Base-by-base conservation (phyloP, 2,888 invertebrate species). In the Pristionchus fissidentatus region DNA sequence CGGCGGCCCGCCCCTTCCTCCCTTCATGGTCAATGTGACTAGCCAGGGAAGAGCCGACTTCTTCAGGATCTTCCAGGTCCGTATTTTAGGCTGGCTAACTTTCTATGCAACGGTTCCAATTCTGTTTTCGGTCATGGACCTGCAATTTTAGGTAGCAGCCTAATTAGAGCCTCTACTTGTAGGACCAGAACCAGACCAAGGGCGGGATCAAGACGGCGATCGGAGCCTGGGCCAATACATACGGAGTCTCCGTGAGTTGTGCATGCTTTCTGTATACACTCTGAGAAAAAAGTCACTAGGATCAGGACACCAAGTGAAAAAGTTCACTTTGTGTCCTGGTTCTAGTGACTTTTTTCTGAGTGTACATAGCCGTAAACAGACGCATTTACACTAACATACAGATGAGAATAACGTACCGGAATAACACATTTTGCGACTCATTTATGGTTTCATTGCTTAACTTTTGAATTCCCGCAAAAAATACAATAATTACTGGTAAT, bases 131-230 rank as follows among this genome's bases (percentile, higher is more conserved):
- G n/a, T n/a, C n/a, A n/a, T n/a, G n/a, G n/a, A n/a, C 26, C 57
- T 32, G 15, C 26, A 60, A 4, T 26, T 4, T 70, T 3, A 7
- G 22, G 15, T 35, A 19, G 1, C 62, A 70, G 13, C 7, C 70
- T 41, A 26, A 0, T 8, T 2, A 3, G 1, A 0, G 7, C 19
- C 43, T 13, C 70, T 13, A 13, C 49, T 49, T 49, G 10, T 19
- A 75, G 75, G 46, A 49, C 49, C 29, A 75, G 75, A 75, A 75
- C 75, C 75, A 75, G 75, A 75, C 75, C 5, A 75, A 75, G 49
- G 75, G 26, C 46, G n/a, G 49, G 75, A 15, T 75, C 1, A 75
- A 52, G 19, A 19, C 49, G 10, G 75, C 75, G 0, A 19, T 75
- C 29, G 75, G 29, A 3, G 8, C 49, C 5, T 75, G 75, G 75